Evolutionary conservation across 2,113 vertebrate species (phyloP).

Genomic region (Potamarius usumacintae): DNA sequence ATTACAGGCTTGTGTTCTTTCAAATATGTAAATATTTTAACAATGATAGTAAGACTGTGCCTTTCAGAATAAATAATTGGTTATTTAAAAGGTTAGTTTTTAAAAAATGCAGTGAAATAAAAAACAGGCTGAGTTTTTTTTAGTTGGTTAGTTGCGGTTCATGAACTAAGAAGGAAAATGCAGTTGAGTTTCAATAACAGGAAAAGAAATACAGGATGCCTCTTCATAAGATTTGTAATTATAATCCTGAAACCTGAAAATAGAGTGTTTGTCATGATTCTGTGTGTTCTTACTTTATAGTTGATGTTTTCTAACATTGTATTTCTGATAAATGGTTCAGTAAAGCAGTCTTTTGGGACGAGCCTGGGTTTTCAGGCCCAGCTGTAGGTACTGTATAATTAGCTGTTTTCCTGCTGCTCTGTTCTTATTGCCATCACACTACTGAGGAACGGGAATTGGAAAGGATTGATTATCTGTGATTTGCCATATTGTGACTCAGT

Average conservation of each 20-base stretch:
- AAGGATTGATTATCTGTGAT: background rate
- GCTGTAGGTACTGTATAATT: background rate
- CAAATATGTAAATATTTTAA: background rate
- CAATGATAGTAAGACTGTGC: background rate
- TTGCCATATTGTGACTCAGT: background rate
- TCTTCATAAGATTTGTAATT: too few species aligned
- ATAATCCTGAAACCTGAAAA: too few species aligned
- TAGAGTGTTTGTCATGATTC: background rate
- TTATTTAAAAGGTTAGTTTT: background rate
- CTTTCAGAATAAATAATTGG: background rate
- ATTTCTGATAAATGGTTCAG: background rate
- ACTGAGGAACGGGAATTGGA: background rate
- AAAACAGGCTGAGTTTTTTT: too few species aligned
- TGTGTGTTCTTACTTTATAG: too few species aligned
- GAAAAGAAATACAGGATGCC: background rate
- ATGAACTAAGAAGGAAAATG: background rate
- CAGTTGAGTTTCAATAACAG: background rate
- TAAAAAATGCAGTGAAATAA: background rate
- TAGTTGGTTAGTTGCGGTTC: too few species aligned
- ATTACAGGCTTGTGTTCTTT: background rate
- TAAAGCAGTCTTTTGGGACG: background rate
- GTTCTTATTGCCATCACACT: background rate
- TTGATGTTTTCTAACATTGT: background rate
- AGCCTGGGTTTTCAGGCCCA: background rate
- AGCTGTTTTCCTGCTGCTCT: background rate